These are phyloP conservation scores for Triplophysa tibetana DNA, from an alignment of 2,113 vertebrate genomes.

Conservation along the genomic window DNA sequence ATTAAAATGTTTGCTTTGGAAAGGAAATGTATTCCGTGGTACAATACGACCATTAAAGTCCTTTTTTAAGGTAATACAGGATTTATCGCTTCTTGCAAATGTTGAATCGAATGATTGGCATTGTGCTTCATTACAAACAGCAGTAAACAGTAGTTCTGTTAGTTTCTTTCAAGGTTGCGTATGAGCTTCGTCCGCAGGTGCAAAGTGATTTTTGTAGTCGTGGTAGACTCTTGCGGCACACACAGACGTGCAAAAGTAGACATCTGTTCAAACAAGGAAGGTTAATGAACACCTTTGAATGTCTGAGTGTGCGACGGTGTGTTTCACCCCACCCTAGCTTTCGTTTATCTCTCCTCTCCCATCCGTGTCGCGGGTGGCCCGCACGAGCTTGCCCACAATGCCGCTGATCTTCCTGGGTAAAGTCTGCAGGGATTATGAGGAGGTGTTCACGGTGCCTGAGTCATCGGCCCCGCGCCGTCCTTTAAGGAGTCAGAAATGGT, in stretches of 20 bases:
- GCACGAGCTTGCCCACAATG: conserved; percentile 56
- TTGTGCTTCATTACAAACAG: conserved; percentile 33
- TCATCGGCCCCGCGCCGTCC: background rate
- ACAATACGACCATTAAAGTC: background rate
- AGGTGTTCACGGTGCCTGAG: conserved; percentile 37
- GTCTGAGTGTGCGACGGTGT: conserved; percentile 45
- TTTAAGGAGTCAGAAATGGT: conserved; percentile 36
- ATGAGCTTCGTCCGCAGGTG: conserved; percentile 31
- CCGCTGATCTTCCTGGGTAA: conserved; percentile 36
- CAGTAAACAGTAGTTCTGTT: conserved; percentile 36
- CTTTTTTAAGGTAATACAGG: background rate
- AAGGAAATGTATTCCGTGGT: background rate
- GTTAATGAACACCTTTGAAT: conserved; percentile 67
- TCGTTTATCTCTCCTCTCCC: conserved; percentile 54
- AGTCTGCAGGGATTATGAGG: conserved; percentile 41
- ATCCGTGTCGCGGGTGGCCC: conserved; percentile 48
- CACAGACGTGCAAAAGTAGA: conserved; percentile 53
- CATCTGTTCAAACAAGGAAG: conserved; percentile 76
- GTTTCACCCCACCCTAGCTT: conserved; percentile 44
- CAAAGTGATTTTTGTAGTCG: conserved; percentile 53
- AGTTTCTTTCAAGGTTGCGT: conserved; percentile 40
- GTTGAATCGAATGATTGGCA: background rate
- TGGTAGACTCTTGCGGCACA: conserved; percentile 25
- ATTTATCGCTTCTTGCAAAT: background rate
- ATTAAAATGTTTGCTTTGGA: background rate